phyloP scores from a whole-genome alignment of 2,888 invertebrate species.

The Poecilus cupreus region DNA sequence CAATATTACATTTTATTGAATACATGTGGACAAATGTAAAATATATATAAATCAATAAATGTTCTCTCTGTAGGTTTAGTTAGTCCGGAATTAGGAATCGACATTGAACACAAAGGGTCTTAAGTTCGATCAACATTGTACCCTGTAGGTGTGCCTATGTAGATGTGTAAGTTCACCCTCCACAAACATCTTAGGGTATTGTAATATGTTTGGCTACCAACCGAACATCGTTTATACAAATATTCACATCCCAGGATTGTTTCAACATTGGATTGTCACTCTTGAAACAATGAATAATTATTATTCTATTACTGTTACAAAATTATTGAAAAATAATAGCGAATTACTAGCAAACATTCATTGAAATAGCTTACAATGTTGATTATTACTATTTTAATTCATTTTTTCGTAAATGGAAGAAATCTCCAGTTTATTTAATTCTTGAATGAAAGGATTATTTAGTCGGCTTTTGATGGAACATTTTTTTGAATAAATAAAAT shows the following conservation, averaged over 20 bases:
- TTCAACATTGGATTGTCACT: slow-evolving; percentile 25
- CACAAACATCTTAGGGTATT: slow-evolving; percentile 26
- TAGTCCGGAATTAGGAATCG: not conserved
- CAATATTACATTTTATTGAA: slow-evolving; percentile 4
- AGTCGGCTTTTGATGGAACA: too few species aligned
- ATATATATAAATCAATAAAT: not conserved
- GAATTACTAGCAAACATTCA: too few species aligned
- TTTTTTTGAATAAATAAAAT: too few species aligned
- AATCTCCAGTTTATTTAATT: too few species aligned
- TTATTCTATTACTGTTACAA: too few species aligned
- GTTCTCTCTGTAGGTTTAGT: not conserved
- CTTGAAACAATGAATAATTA: not conserved
- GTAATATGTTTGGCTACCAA: slow-evolving; percentile 31
- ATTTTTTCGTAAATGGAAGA: too few species aligned
- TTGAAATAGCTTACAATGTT: too few species aligned
- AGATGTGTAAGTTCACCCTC: slow-evolving; percentile 20
- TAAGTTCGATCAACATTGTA: not conserved
- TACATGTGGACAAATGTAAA: not conserved
- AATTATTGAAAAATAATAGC: too few species aligned
- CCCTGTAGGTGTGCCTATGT: not conserved
- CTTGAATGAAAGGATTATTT: too few species aligned
- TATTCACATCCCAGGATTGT: slow-evolving; percentile 26
- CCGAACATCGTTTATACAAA: slow-evolving; percentile 38
- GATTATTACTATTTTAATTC: too few species aligned
- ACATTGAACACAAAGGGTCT: not conserved